Evolutionary conservation across 2,797 vertebrate genomes (phyloP), one percentile per base, ranked within the genome.

Genomic region (Huso huso): DNA sequence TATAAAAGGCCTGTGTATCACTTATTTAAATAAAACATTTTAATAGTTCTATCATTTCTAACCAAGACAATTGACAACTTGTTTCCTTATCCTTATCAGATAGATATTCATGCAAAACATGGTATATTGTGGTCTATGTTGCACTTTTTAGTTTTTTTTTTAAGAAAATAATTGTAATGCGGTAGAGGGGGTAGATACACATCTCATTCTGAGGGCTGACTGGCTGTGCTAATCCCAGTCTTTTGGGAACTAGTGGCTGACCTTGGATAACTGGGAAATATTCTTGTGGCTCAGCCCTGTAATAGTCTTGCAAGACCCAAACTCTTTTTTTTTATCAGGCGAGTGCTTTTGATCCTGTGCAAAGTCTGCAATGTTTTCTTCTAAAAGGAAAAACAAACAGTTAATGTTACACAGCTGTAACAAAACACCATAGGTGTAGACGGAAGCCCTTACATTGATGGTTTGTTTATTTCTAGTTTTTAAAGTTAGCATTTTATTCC

Each of bases 1-100:
- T 74, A 80, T 81, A 83, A 82, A 77, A 79, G 73, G 81, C 81
- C 82, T 82, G 74, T 77, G 71, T 37, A 37, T 37, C 23, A 37
- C 64, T 62, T 15, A 62, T 51, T 68, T 65, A 72, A 67, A 73
- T 68, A 7, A n/a, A 66, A 13, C 53, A 23, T 7, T 67, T 12
- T 61, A 49, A 68, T 62, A 5, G 12, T 73, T 53, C 53, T 10
- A 50, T 18, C 23, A 15, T 67, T 67, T 73, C 49, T 69, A 66
- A 37, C 23, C 23, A 2, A 37, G 23, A 37, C 23, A 37, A 37
- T 37, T 37, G 23, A 37, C 23, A 37, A 37, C 23, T 37, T 37
- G 23, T 37, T 37, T 37, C 23, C 23, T 3, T 37, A 37, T 37
- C 23, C 23, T 37, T 37, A 37, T 37, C 23, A 37, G 23, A 37